These are phyloP conservation scores for Alexandromys fortis DNA, from an alignment of 2,113 vertebrate genomes.

Conservation along the genomic window DNA sequence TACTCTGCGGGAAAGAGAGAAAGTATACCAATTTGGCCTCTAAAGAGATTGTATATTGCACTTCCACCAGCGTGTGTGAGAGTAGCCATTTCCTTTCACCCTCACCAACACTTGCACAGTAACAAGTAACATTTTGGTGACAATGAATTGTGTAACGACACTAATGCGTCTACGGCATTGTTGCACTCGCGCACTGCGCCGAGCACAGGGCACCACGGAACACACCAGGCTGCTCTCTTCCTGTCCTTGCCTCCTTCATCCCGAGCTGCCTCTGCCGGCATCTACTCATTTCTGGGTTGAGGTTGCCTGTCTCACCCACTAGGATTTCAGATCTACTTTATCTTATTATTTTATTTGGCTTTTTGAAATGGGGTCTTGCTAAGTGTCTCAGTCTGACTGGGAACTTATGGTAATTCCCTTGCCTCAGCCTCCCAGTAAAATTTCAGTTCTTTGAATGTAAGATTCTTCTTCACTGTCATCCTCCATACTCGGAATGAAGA, in stretches of 20 bases:
- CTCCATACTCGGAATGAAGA: neutral
- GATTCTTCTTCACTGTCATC: neutral
- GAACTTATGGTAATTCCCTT: neutral
- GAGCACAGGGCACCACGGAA: neutral
- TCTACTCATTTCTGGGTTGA: neutral
- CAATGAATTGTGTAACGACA: neutral
- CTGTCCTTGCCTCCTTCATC: neutral
- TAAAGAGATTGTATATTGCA: neutral
- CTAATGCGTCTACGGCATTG: neutral
- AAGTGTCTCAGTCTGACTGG: neutral
- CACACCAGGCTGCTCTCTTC: neutral
- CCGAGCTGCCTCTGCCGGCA: too few relatives aligned
- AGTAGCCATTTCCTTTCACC: neutral
- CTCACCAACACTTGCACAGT: neutral
- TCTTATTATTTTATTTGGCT: neutral
- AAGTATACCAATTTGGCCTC: too few relatives aligned
- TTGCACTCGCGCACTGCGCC: accelerated
- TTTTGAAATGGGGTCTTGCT: neutral
- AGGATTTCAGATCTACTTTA: neutral
- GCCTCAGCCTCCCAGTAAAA: neutral
- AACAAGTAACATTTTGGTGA: neutral
- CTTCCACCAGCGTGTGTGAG: too few relatives aligned
- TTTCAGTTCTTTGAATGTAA: neutral
- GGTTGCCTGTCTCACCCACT: neutral
- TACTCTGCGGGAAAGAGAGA: too few relatives aligned